Percentiles rank a stretch among this genome's conserved stretches.
Evolutionary conservation across 2,113 vertebrate species (phyloP).

Genomic region (Marmota flaviventris): DNA sequence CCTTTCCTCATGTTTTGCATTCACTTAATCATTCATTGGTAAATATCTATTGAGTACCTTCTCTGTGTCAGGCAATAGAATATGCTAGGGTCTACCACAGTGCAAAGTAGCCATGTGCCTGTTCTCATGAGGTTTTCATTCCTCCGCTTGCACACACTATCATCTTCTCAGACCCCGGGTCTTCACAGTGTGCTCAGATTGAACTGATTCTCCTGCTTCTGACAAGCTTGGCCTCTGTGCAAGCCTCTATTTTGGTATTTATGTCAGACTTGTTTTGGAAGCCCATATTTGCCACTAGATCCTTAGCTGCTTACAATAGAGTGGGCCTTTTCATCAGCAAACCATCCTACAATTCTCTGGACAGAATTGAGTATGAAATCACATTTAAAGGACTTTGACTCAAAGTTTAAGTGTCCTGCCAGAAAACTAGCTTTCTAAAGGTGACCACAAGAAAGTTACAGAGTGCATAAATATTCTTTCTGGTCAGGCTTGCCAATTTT

Average conservation of each 20-base stretch:
- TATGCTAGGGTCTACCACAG: neutral
- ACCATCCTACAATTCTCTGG: neutral
- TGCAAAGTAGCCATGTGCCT: fast-evolving
- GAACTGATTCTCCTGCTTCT: neutral
- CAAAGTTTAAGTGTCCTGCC: neutral
- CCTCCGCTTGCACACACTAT: fast-evolving
- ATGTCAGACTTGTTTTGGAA: neutral
- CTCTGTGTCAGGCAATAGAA: neutral
- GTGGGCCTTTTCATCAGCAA: neutral
- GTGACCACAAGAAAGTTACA: neutral
- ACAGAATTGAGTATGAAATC: neutral
- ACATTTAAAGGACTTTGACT: neutral
- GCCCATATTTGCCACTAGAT: neutral
- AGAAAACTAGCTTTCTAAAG: constrained; percentile 46
- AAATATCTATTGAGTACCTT: neutral
- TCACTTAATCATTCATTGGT: neutral
- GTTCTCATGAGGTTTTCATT: fast-evolving
- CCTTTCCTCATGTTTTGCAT: neutral
- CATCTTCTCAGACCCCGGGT: neutral
- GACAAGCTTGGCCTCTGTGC: neutral
- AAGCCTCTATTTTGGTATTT: neutral
- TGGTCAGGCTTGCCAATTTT: neutral
- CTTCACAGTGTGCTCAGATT: neutral
- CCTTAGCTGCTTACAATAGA: neutral
- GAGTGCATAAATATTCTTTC: neutral